Conservation (phyloP, 2,113 vertebrate species). For the Leptocoma aspasia region DNA sequence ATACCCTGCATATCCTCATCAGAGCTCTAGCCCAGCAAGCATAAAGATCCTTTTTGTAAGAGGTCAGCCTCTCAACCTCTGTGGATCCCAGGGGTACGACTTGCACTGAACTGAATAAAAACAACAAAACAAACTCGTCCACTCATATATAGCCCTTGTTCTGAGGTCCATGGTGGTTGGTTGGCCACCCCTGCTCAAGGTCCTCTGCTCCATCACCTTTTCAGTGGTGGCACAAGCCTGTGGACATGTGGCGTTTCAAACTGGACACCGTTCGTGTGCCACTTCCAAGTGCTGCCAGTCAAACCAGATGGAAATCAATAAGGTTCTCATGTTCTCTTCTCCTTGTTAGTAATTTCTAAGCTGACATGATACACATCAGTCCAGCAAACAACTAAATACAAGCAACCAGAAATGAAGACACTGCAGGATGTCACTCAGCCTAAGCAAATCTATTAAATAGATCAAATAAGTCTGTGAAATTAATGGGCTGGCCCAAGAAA, state of each 20-base stretch:
- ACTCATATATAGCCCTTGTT: background rate
- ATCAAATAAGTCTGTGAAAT: background rate
- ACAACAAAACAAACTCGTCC: background rate
- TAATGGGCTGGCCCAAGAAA: background rate
- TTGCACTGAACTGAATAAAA: background rate
- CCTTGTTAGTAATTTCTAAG: background rate
- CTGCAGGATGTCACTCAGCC: accelerated
- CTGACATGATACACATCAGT: background rate
- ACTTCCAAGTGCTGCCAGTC: background rate
- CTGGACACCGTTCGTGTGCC: background rate
- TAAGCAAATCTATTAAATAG: background rate
- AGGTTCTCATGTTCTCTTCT: background rate
- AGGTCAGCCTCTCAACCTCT: background rate
- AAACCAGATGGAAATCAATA: background rate
- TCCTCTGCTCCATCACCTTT: background rate
- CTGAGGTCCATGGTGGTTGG: background rate
- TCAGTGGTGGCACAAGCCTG: background rate
- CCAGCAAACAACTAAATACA: background rate
- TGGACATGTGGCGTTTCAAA: background rate
- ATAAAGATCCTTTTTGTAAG: background rate
- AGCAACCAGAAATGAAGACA: background rate
- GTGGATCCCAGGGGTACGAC: background rate
- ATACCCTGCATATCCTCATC: background rate
- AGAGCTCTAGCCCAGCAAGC: background rate
- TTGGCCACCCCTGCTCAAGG: background rate